phyloP scores from a whole-genome alignment of 1,140 invertebrate species.

The Drosophila nigrodunni region DNA sequence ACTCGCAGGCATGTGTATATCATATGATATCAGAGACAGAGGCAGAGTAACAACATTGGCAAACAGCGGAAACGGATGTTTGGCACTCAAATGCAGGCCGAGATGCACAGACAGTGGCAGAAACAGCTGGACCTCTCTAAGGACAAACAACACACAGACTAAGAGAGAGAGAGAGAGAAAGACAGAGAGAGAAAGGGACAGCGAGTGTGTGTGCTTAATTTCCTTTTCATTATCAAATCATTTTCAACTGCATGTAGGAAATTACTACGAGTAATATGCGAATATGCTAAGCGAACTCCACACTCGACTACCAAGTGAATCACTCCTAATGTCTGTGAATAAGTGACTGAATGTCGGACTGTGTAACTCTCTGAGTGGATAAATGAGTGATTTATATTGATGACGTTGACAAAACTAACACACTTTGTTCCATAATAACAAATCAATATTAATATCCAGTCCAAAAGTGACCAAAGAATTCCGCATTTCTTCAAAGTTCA shows the following conservation, averaged over 20 bases:
- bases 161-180: neutral
- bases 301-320: neutral
- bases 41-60: conserved; percentile 39
- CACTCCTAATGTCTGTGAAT: conserved; percentile 15
- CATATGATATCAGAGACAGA: conserved; percentile 41
- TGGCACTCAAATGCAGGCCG: conserved; percentile 61
- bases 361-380: conserved; percentile 6
- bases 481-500: conserved; percentile 20
- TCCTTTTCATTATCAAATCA: conserved; percentile 68
- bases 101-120: conserved; percentile 14
- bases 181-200: neutral
- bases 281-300: conserved; percentile 26
- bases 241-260: conserved; percentile 56
- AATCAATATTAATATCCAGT: conserved; percentile 44
- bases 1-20: conserved; percentile 23
- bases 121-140: conserved; percentile 28
- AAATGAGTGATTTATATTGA: conserved; percentile 54
- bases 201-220: conserved; percentile 51
- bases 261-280: conserved; percentile 57
- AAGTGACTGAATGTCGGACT: conserved; percentile 9
- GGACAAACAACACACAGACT: neutral
- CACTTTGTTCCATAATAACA: conserved; percentile 16
- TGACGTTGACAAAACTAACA: conserved; percentile 41
- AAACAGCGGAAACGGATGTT: conserved; percentile 62
- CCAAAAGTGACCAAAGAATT: neutral